Evolutionary conservation across 2,888 invertebrate genomes (phyloP), one percentile per base, ranked within the genome.

Genomic region (Bugula neritina): DNA sequence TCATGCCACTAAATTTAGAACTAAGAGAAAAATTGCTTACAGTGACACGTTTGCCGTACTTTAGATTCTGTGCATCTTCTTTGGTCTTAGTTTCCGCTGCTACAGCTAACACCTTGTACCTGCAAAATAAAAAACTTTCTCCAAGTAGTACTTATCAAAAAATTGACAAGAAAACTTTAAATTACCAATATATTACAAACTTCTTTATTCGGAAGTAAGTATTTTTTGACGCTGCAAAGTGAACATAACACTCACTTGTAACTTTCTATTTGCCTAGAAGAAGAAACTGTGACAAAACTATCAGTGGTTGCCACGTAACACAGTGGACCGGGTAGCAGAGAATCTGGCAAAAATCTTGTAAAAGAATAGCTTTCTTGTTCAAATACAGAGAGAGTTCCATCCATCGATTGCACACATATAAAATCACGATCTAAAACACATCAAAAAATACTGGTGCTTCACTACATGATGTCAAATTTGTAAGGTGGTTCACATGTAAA

Each of bases 361-460:
- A 95, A 94, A 23, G 91, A 88, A 81, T 91, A 92, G 72, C 91
- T 90, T 84, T 97, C 96, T 85, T 95, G 95, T 82, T 97, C 97
- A 83, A 90, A 96, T 82, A 98, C 92, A 72, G 90, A 90, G 25
- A 97, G 83, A 71, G 91, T 89, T 21, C 96, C 94, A 84, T 97
- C 95, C 78, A 96, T 85, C 43, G 92, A 92, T 81, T 94, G 93
- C 27, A 97, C 89, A 81, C 95, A 95, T 73, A 95, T 87, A 78
- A 95, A 93, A 83, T 96, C 94, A 75, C 79, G 92, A 21, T 82
- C 84, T 82, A 77, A 63, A 75, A 75, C n/a, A 57, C 17, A 43
- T n/a, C n/a, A n/a, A n/a, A n/a, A n/a, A n/a, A n/a, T n/a, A n/a
- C n/a, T 23, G n/a, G n/a, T n/a, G n/a, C n/a, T n/a, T n/a, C n/a